A percentile compares a stretch with the other conserved stretches of the same genome.
These are phyloP conservation scores for Cyrtodaria siliqua DNA, from an alignment of 2,888 invertebrate genomes.

Conservation along the genomic window DNA sequence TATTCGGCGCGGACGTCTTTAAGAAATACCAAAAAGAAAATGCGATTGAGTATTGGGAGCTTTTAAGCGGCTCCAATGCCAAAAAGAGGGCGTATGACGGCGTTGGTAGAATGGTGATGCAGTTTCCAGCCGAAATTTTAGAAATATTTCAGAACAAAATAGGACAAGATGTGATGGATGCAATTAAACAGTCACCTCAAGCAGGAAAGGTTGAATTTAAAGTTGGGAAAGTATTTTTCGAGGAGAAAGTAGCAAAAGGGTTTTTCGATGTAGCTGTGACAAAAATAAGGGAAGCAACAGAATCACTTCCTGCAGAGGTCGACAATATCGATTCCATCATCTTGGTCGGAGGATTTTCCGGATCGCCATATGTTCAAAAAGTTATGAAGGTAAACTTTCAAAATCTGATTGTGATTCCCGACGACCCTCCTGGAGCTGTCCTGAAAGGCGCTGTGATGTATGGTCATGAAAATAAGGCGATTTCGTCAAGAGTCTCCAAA, in stretches of 20 bases:
- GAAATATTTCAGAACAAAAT: conserved; percentile 8
- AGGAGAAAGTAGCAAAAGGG: conserved; percentile 8
- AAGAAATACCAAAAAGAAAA: conserved; percentile 16
- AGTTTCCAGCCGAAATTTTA: conserved; percentile 29
- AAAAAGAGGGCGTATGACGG: conserved; percentile 49
- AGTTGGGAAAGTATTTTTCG: conserved; percentile 33
- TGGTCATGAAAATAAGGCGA: conserved; percentile 45
- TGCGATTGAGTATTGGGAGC: conserved; percentile 48
- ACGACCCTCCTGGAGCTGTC: conserved; percentile 46
- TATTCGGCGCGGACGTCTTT: too few species aligned
- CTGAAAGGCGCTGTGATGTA: conserved; percentile 58
- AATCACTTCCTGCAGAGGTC: conserved; percentile 1
- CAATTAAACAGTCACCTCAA: conserved; percentile 10
- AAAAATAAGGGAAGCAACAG: conserved; percentile 6
- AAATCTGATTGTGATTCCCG: conserved; percentile 26
- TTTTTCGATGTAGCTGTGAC: conserved; percentile 28
- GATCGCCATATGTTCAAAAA: conserved; percentile 21
- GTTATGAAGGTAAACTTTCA: conserved; percentile 22
- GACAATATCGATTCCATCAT: conserved; percentile 22
- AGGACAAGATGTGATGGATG: conserved; percentile 5
- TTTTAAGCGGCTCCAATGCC: conserved; percentile 35
- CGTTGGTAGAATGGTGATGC: conserved; percentile 12
- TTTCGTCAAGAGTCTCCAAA: conserved; percentile 49
- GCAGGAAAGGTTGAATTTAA: conserved; percentile 21
- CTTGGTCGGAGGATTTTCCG: conserved; percentile 44